A percentile compares a stretch with the other conserved stretches of the same genome.
These are phyloP conservation scores for Brachionus calyciflorus DNA, from an alignment of 1,140 invertebrate species.

Conservation along the genomic window DNA sequence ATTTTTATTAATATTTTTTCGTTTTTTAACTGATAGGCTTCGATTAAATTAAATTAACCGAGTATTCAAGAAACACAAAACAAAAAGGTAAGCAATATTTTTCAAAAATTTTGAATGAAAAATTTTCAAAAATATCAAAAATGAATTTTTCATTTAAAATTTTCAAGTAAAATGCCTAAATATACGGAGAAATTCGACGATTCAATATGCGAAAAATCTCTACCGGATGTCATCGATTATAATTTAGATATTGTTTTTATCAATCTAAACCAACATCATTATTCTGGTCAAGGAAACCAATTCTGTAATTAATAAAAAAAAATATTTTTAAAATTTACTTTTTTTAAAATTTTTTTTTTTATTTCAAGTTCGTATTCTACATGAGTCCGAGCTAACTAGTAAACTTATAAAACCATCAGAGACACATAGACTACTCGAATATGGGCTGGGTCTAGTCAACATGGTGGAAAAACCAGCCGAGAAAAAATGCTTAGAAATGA, in stretches of 20 bases:
- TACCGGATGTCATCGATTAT: conserved; percentile 85
- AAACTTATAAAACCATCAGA: conserved; percentile 2
- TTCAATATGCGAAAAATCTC: conserved; percentile 87
- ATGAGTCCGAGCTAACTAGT: conserved; percentile 29
- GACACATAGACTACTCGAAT: not conserved
- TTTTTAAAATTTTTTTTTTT: conserved; percentile 87
- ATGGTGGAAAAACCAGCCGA: conserved; percentile 10
- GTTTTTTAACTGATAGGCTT: too few relatives aligned
- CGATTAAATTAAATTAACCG: too few relatives aligned
- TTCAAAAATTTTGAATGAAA: too few relatives aligned
- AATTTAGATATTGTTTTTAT: conserved; percentile 65
- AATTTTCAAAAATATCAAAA: too few relatives aligned
- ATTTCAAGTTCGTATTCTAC: conserved; percentile 52
- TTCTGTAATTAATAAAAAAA: conserved; percentile 85
- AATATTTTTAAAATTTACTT: conserved; percentile 71
- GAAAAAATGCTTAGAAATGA: conserved; percentile 28
- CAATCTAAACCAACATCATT: conserved; percentile 89
- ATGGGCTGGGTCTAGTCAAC: conserved; percentile 22
- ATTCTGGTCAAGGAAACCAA: conserved; percentile 95
- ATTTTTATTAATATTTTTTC: too few relatives aligned
- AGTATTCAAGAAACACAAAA: too few relatives aligned
- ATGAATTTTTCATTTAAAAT: too few relatives aligned
- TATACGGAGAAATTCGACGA: conserved; percentile 94
- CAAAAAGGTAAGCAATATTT: too few relatives aligned
- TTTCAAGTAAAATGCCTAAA: conserved; percentile 74